Evolutionary conservation across 2,888 invertebrate genomes (phyloP), one percentile per base, ranked within the genome.

Genomic region (Vesta saturnalis): DNA sequence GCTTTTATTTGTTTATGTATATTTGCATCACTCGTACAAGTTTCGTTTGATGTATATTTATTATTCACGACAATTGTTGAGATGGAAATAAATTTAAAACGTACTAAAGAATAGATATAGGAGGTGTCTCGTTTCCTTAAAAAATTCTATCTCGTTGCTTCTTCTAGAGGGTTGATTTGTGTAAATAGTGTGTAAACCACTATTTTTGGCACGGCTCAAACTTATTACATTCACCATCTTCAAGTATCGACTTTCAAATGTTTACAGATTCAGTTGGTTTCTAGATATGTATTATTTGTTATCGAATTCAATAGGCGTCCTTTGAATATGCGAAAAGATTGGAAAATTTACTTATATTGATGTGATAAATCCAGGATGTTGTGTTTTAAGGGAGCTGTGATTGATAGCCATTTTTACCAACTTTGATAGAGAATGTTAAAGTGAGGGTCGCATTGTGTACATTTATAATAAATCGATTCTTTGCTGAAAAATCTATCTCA

Each of bases 21-120:
- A 39, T 39, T 39, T n/a, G 2, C 39, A n/a, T 39, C 39, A n/a
- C 39, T n/a, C 2, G 39, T 39, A 10, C 39, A 39, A 12, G 39
- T 39, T 39, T 39, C 39, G 39, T 39, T 39, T 39, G 39, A 39
- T 39, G 39, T 39, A 39, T 39, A 39, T 39, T 39, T 39, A 39
- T 39, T 4, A n/a, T 39, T n/a, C 39, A 39, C n/a, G 39, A 39
- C 39, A 39, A 39, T 39, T 39, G 39, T 2, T n/a, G 39, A 39
- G 8, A 39, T n/a, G 39, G 39, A 39, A 39, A 39, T 39, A 39
- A 39, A 39, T 39, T 39, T 39, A 39, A 12, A 39, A 39, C n/a
- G 8, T 39, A 39, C 39, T 10, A 39, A 39, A 39, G 39, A n/a
- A 39, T n/a, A n/a, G n/a, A n/a, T 39, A n/a, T n/a, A n/a, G n/a